Percentiles rank a stretch among this genome's conserved stretches.
Evolutionary conservation across 2,113 vertebrate genomes (phyloP).

Genomic region (Crocuta crocuta): DNA sequence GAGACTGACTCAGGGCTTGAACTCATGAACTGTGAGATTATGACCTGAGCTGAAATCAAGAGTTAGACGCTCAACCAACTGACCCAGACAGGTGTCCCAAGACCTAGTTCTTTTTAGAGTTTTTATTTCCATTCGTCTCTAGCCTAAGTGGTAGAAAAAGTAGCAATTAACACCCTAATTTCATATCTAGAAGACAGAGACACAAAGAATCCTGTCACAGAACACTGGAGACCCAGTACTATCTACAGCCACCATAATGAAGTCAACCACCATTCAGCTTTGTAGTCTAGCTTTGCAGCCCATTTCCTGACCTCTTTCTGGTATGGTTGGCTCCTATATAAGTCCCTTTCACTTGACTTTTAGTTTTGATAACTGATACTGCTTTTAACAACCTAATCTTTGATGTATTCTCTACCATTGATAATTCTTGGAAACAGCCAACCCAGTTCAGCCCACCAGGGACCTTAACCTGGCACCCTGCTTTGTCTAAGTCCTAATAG

Average conservation of each 20-base stretch:
- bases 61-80: no score
- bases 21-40: no score
- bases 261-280: not conserved
- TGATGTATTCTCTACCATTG: not conserved
- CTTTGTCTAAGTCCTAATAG: not conserved
- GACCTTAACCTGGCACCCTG: not conserved
- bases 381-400: not conserved
- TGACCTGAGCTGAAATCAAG: no score
- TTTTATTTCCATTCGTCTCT: conserved; percentile 6
- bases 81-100: not conserved
- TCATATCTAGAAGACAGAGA: not conserved
- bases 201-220: not conserved
- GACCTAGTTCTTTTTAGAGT: not conserved
- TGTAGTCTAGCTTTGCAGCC: not conserved
- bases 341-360: not conserved
- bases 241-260: not conserved
- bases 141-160: not conserved
- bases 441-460: not conserved
- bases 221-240: not conserved
- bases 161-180: not conserved
- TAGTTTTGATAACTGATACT: not conserved
- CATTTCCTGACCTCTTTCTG: not conserved
- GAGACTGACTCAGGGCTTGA: no score
- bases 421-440: not conserved
- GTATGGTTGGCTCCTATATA: not conserved